phyloP scores from a whole-genome alignment of 1,140 invertebrate genomes.

The Zaprionus taronus region DNA sequence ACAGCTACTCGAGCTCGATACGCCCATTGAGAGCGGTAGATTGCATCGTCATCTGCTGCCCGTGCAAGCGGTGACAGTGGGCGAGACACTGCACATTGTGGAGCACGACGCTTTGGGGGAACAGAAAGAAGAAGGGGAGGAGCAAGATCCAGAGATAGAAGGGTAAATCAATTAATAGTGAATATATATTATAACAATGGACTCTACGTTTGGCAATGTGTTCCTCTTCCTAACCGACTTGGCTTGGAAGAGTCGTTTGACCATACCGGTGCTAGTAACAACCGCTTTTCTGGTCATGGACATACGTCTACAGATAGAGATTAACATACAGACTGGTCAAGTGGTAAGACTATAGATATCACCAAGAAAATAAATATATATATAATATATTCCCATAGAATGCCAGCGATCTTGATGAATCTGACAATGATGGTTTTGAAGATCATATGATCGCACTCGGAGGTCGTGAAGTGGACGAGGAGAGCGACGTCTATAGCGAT shows the following conservation, averaged over 20 bases:
- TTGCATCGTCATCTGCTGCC: constrained; percentile 84
- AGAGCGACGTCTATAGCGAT: constrained; percentile 62
- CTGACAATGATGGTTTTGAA: constrained; percentile 48
- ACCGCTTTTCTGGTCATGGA: constrained; percentile 85
- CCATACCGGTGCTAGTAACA: constrained; percentile 85
- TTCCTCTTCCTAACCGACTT: constrained; percentile 85
- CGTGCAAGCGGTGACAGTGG: constrained; percentile 84
- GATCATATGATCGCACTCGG: constrained; percentile 25
- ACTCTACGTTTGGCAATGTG: constrained; percentile 79
- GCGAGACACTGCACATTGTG: constrained; percentile 85
- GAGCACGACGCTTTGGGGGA: constrained; percentile 85
- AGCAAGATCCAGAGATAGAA: constrained; percentile 15
- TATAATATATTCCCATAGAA: constrained; percentile 42
- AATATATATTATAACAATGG: constrained; percentile 57
- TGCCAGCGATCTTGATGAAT: constrained; percentile 70
- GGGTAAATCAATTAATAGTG: not conserved
- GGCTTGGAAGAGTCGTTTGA: constrained; percentile 85
- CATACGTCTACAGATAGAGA: constrained; percentile 85
- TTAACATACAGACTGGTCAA: constrained; percentile 85
- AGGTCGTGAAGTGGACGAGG: constrained; percentile 53
- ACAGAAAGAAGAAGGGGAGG: constrained; percentile 30
- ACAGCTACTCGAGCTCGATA: constrained; percentile 79
- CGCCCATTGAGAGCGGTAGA: constrained; percentile 78
- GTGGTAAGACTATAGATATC: constrained; percentile 47
- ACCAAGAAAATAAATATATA: not conserved